A percentile compares a stretch with the other conserved stretches of the same genome.
These are phyloP conservation scores for Julus scandinavius DNA, from an alignment of 2,888 invertebrate genomes.

Conservation along the genomic window DNA sequence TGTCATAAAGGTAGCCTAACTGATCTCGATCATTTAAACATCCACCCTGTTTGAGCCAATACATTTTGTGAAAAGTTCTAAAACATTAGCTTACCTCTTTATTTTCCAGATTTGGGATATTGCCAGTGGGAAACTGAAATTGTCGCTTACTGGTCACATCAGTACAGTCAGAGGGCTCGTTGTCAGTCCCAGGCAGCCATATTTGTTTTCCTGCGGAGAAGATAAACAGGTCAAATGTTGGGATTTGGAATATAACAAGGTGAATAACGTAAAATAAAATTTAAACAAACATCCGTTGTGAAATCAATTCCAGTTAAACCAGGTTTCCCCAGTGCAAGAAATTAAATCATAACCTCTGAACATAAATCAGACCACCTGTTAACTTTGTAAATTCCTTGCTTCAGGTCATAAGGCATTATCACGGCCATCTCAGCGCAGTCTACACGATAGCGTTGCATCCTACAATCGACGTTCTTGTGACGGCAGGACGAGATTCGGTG, in stretches of 20 bases:
- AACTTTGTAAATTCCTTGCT: too few species aligned
- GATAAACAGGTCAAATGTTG: slow-evolving; percentile 99
- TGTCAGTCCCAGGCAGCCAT: slow-evolving; percentile 94
- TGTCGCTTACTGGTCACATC: slow-evolving; percentile 98
- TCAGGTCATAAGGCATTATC: slow-evolving; percentile 95
- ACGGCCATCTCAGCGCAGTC: slow-evolving; percentile 97
- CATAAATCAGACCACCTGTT: too few species aligned
- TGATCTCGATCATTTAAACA: slow-evolving; percentile 34
- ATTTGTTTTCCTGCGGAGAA: slow-evolving; percentile 98
- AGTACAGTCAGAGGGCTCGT: slow-evolving; percentile 96
- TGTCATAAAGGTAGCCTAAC: slow-evolving; percentile 81
- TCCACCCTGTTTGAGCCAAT: background rate
- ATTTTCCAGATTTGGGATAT: slow-evolving; percentile 91
- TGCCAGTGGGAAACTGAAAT: slow-evolving; percentile 92
- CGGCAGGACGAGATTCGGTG: slow-evolving; percentile 94
- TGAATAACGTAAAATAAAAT: slow-evolving; percentile 62
- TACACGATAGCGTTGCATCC: slow-evolving; percentile 95
- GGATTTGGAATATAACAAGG: slow-evolving; percentile 99
- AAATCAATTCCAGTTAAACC: too few species aligned
- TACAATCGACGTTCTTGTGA: slow-evolving; percentile 91
- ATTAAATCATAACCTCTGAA: too few species aligned
- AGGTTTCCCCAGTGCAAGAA: too few species aligned
- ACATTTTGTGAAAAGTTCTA: too few species aligned
- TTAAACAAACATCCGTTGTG: too few species aligned
- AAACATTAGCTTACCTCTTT: background rate